Evolutionary conservation across 64 coral and sea anemone species (phyloP).

Genomic region (Hydrozoanthus tunicans): DNA sequence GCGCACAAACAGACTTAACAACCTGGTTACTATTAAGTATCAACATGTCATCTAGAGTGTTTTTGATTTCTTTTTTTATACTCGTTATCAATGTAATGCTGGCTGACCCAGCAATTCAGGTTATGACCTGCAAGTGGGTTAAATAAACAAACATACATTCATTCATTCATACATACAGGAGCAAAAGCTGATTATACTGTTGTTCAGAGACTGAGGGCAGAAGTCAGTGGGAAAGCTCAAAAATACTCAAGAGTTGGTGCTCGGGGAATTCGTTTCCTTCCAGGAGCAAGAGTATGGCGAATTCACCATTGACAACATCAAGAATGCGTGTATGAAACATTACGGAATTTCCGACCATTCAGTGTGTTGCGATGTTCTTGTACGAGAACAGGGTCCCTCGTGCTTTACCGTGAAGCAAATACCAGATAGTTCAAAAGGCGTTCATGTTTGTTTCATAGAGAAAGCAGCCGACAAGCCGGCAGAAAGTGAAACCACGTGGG

Average conservation of each 20-base stretch:
- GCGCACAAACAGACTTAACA: no score
- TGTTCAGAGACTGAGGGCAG: conserved; percentile 15
- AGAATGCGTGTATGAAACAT: conserved; percentile 45
- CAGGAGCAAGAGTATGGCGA: conserved; percentile 30
- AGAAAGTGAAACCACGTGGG: conserved; percentile 26
- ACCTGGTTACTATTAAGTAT: no score
- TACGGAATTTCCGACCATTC: background rate
- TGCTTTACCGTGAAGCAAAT: conserved; percentile 44
- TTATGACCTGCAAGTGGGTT: no score
- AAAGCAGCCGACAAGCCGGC: background rate
- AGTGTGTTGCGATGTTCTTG: conserved; percentile 43
- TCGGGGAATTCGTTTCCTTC: conserved; percentile 49
- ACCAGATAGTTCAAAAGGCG: conserved; percentile 4
- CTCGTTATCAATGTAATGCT: no score
- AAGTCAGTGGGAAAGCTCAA: conserved; percentile 49
- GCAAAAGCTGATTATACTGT: conserved; percentile 8
- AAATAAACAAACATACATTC: no score
- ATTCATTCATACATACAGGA: background rate
- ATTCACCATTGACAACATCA: conserved; percentile 49
- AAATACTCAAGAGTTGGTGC: conserved; percentile 44
- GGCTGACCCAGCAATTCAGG: no score
- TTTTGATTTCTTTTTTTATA: no score
- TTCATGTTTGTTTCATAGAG: conserved; percentile 30
- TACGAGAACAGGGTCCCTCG: conserved; percentile 43
- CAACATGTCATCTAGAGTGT: no score